Base-by-base conservation (phyloP, 2,797 vertebrate species). In the Enteromius unitaeniatus region DNA sequence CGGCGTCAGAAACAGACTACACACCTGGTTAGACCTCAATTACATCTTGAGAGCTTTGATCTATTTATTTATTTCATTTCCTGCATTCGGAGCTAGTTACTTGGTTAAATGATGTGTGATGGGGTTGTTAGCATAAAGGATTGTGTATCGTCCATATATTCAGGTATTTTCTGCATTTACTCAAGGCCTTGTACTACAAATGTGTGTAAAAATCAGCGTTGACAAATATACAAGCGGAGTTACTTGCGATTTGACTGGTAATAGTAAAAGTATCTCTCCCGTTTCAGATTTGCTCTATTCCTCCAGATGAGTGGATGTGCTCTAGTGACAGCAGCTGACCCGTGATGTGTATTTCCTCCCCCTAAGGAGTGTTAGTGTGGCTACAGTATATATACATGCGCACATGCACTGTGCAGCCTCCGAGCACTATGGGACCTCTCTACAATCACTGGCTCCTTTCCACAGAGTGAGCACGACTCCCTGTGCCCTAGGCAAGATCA, bases 321-420 rank as follows among this genome's bases (percentile, higher is more conserved):
- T 81, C 77, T 58, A 73, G 70, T 80, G 85, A 81, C 82, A 84
- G 80, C 53, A 84, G 21, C 83, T 86, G 88, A 88, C 83, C 88
- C 73, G 49, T 86, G 73, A 89, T 87, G 85, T 83, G 65, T 79
- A 69, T 84, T 86, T 87, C 75, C 78, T 84, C 17, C 85, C 87
- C 86, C 74, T 77, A 23, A 86, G 87, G 87, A 83, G 62, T 28
- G 79, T 86, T 75, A 84, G 60, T 62, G 65, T 77, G 49, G 69
- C 51, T 34, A 45, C 42, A 45, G 42, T 45, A 81, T 55, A 79
- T 78, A 74, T 69, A 83, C 81, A 79, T 73, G 34, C 40, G 10
- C 6, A 31, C 19, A 75, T 79, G 76, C 64, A 76, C 62, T 49
- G 75, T 60, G 67, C 72, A 62, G 42, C 55, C 68, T 75, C 42